Evolutionary conservation across 1,140 invertebrate species (phyloP).

Genomic region (Ericerus pela): DNA sequence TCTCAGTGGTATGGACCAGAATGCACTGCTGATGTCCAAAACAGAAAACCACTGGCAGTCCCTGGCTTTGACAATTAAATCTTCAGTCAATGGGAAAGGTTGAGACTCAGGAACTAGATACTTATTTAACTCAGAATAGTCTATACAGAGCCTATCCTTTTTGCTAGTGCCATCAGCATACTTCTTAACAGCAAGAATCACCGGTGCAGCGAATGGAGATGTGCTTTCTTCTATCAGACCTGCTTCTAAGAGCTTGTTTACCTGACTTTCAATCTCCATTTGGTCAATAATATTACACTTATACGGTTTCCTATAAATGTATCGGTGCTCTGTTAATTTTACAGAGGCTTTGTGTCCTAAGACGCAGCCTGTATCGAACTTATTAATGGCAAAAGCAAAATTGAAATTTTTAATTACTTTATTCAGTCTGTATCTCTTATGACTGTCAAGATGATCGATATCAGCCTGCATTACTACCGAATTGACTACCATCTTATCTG

Average conservation of each 20-base stretch:
- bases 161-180: conserved; percentile 21
- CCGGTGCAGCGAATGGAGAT: conserved; percentile 17
- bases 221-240: conserved; percentile 18
- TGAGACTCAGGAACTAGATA: conserved; percentile 29
- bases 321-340: conserved; percentile 25
- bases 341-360: conserved; percentile 26
- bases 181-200: conserved; percentile 18
- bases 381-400: conserved; percentile 25
- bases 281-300: conserved; percentile 15
- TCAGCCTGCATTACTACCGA: conserved; percentile 21
- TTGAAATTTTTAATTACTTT: conserved; percentile 24
- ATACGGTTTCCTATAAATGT: conserved; percentile 24
- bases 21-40: conserved; percentile 31
- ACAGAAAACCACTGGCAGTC: conserved; percentile 28
- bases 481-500: not conserved
- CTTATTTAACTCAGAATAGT: conserved; percentile 29
- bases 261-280: conserved; percentile 18
- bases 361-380: conserved; percentile 22
- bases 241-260: conserved; percentile 17
- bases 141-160: conserved; percentile 18
- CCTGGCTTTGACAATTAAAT: conserved; percentile 25
- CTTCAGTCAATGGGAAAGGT: conserved; percentile 30
- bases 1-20: conserved; percentile 29
- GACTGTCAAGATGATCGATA: conserved; percentile 22
- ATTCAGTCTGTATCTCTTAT: conserved; percentile 24